A percentile compares a stretch with the other conserved stretches of the same genome.
Conservation (phyloP, 2,888 invertebrate genomes). For the Flexamia atlantica region DNA sequence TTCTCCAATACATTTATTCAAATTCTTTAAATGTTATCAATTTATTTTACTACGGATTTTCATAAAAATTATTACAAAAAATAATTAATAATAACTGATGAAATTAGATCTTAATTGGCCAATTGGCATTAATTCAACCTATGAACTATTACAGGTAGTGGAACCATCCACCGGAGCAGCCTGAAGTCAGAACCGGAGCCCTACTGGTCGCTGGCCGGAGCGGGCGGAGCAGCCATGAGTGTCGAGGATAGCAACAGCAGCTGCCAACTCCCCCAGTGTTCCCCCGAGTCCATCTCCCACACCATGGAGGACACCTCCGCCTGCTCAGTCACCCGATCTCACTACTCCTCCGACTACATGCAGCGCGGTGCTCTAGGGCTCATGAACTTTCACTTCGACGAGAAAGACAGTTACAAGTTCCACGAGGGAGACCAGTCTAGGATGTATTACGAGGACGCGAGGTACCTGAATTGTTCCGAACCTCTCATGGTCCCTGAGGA, state of each 20-base stretch:
- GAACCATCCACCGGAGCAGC: slow-evolving; percentile 80
- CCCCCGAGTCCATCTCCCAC: slow-evolving; percentile 52
- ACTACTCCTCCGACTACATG: slow-evolving; percentile 54
- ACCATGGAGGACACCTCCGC: slow-evolving; percentile 38
- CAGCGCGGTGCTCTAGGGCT: slow-evolving; percentile 57
- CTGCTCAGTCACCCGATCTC: slow-evolving; percentile 52
- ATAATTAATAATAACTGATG: too few species aligned
- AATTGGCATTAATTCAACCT: too few species aligned
- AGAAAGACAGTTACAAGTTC: slow-evolving; percentile 59
- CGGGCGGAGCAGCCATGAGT: slow-evolving; percentile 57
- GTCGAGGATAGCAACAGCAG: slow-evolving; percentile 77
- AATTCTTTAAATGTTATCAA: too few species aligned
- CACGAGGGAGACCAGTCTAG: slow-evolving; percentile 47
- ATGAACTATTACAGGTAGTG: too few species aligned
- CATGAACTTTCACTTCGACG: slow-evolving; percentile 62
- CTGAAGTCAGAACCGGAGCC: slow-evolving; percentile 76
- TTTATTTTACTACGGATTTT: too few species aligned
- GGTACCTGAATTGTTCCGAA: slow-evolving; percentile 53
- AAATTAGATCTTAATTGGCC: too few species aligned
- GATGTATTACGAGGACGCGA: slow-evolving; percentile 57
- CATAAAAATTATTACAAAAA: too few species aligned
- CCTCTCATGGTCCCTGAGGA: background rate
- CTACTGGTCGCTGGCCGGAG: slow-evolving; percentile 61
- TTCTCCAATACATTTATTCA: too few species aligned
- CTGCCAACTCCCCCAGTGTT: slow-evolving; percentile 68